phyloP scores from a whole-genome alignment of 2,113 vertebrate genomes.

The Ochotona princeps region DNA sequence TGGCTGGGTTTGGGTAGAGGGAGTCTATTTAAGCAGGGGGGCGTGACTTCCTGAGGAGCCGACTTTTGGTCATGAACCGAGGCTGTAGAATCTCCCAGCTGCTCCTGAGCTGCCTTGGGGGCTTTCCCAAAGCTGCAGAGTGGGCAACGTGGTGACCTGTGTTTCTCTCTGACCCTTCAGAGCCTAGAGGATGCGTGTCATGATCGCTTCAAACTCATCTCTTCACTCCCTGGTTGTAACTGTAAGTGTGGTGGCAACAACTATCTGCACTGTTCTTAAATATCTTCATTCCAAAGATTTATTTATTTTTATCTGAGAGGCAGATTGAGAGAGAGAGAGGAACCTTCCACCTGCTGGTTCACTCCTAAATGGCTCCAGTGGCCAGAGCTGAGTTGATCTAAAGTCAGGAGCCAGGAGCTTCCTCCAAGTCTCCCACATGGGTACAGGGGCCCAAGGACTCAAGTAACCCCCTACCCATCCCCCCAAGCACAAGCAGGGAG shows the following conservation, averaged over 20 bases:
- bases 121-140: background rate
- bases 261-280: slow-evolving; percentile 25
- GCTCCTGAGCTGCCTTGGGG: background rate
- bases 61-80: background rate
- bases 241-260: background rate
- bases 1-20: background rate
- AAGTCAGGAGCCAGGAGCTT: too few relatives aligned
- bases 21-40: too few relatives aligned
- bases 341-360: too few relatives aligned
- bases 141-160: background rate
- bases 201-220: slow-evolving; percentile 18
- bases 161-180: background rate
- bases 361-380: too few relatives aligned
- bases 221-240: slow-evolving; percentile 39
- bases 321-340: too few relatives aligned
- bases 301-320: background rate
- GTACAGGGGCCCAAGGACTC: too few relatives aligned
- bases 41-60: background rate
- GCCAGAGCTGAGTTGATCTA: too few relatives aligned
- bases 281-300: background rate
- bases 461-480: too few relatives aligned
- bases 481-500: too few relatives aligned
- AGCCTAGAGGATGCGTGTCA: background rate
- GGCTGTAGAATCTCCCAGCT: background rate
- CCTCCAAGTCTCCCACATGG: too few relatives aligned